Evolutionary conservation across 2,113 vertebrate species (phyloP).

Genomic region (Ceyx cyanopectus): DNA sequence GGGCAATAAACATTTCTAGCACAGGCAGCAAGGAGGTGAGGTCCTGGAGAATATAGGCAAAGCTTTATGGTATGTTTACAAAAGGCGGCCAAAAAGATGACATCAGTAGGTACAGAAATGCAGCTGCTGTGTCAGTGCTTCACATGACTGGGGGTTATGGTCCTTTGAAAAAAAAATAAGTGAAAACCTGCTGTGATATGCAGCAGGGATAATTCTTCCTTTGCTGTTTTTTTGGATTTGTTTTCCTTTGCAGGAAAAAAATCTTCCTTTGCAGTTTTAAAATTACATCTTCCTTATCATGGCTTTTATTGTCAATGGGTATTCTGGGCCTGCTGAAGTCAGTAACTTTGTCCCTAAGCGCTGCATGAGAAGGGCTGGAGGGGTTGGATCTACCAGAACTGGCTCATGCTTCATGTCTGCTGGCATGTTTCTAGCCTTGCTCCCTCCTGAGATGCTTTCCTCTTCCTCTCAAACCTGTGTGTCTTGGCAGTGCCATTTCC

Average conservation of each 20-base stretch:
- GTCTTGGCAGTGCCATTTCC: background rate
- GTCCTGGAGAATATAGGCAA: background rate
- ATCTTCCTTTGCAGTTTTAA: background rate
- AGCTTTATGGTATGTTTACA: slow-evolving; percentile 28
- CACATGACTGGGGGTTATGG: background rate
- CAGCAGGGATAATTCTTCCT: background rate
- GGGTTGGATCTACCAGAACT: background rate
- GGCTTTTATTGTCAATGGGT: background rate
- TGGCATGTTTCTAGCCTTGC: background rate
- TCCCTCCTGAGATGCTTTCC: background rate
- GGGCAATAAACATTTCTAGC: background rate
- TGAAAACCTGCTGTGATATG: background rate
- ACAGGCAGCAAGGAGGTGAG: background rate
- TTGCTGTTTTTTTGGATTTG: background rate
- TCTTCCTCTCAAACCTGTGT: background rate
- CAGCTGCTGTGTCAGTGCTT: fast-evolving
- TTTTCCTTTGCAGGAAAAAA: background rate
- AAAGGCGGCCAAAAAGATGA: background rate
- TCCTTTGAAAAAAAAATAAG: background rate
- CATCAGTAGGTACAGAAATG: background rate
- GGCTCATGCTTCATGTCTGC: background rate
- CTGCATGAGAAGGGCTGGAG: fast-evolving
- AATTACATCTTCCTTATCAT: background rate
- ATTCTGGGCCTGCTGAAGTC: background rate
- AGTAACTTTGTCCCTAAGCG: background rate